Evolutionary conservation across 1,140 invertebrate genomes (phyloP).

Genomic region (Temnothorax longispinosus): DNA sequence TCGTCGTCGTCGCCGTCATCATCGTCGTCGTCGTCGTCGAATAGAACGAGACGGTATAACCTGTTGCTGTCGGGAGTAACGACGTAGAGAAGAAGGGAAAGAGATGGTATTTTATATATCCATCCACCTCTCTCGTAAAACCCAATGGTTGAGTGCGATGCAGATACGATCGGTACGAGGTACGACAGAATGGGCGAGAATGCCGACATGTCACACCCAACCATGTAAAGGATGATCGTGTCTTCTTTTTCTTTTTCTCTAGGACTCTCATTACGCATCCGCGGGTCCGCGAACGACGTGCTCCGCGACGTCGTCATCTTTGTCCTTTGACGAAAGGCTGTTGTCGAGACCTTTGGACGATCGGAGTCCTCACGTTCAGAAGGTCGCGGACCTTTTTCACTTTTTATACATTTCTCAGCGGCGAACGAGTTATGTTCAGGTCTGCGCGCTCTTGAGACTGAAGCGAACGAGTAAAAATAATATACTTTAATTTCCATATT

Average conservation of each 20-base stretch:
- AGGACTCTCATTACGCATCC: neutral
- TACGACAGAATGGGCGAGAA: constrained; percentile 23
- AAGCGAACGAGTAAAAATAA: neutral
- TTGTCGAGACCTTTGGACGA: neutral
- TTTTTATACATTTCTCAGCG: neutral
- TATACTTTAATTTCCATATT: neutral
- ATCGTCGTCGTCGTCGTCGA: neutral
- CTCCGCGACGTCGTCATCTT: neutral
- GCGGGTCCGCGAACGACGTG: neutral
- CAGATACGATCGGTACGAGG: constrained; percentile 63
- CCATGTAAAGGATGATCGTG: constrained; percentile 34
- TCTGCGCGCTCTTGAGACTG: neutral
- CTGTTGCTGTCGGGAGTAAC: constrained; percentile 60
- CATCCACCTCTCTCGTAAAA: constrained; percentile 69
- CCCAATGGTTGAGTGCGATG: constrained; percentile 68
- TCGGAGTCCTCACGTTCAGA: neutral
- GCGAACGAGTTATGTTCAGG: neutral
- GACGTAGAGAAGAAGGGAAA: neutral
- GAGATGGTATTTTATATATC: constrained; percentile 62
- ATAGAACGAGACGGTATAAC: constrained; percentile 61
- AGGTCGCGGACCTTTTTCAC: neutral
- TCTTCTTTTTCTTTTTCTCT: neutral
- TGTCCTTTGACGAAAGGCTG: neutral
- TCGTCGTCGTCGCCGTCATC: neutral
- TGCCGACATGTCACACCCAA: constrained; percentile 9